These are phyloP conservation scores for Gobius niger DNA, from an alignment of 2,113 vertebrate genomes.

Conservation along the genomic window DNA sequence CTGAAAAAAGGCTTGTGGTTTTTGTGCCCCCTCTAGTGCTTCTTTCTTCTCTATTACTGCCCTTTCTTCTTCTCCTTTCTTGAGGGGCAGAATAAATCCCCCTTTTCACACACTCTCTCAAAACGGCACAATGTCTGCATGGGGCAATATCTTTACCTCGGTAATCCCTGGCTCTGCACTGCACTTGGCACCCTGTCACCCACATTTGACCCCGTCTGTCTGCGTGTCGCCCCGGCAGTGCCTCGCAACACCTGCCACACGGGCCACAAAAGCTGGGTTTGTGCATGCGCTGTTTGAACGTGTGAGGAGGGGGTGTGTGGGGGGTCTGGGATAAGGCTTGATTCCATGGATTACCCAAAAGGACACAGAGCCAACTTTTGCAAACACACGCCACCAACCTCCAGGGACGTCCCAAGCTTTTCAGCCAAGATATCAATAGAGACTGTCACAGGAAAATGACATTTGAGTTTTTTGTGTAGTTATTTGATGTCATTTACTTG, in stretches of 20 bases:
- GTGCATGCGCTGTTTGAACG: slow-evolving; percentile 17
- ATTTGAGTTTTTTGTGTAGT: too few relatives aligned
- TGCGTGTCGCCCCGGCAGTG: slow-evolving; percentile 2
- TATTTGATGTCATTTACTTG: too few relatives aligned
- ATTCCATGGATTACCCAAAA: slow-evolving; percentile 22
- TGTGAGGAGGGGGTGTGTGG: background rate
- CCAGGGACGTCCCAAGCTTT: background rate
- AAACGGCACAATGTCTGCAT: slow-evolving; percentile 44
- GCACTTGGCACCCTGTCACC: slow-evolving; percentile 16
- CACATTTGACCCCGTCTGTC: slow-evolving; percentile 30
- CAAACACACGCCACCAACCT: slow-evolving; percentile 40
- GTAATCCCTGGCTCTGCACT: slow-evolving; percentile 15
- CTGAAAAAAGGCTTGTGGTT: too few relatives aligned
- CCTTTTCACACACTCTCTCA: slow-evolving; percentile 39
- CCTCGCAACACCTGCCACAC: slow-evolving; percentile 26
- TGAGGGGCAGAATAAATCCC: slow-evolving; percentile 49
- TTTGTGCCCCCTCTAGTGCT: too few relatives aligned
- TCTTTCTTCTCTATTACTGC: too few relatives aligned
- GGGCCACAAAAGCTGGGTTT: slow-evolving; percentile 4
- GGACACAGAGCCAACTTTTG: slow-evolving; percentile 30
- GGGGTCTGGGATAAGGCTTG: background rate
- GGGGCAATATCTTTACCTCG: slow-evolving; percentile 28
- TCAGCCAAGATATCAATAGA: too few relatives aligned
- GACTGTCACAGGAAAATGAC: too few relatives aligned
- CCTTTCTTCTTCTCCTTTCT: slow-evolving; percentile 53